Evolutionary conservation across 2,888 invertebrate genomes (phyloP), one percentile per base, ranked within the genome.

Genomic region (Drosophila setosimentum): DNA sequence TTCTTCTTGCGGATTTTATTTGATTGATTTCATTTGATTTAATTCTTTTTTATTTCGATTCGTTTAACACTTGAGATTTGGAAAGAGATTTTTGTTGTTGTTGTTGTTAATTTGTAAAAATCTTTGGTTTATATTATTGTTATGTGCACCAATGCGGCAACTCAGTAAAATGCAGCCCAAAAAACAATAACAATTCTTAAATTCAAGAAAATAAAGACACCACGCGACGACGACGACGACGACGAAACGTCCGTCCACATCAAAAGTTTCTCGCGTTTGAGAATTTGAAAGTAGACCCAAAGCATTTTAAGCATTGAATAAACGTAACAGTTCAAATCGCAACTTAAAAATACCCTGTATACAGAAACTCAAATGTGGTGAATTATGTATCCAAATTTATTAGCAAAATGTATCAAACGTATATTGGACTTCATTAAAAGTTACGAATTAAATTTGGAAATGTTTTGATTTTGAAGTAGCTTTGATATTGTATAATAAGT

Each of bases 251-350:
- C 78, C 78, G 80, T 68, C 68, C 80, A 68, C 80, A 66, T 60
- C 78, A 79, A 78, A 79, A 79, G 78, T 73, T 48, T 79, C 80
- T 79, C 79, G 80, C 78, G 78, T 58, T 79, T 78, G 80, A 68
- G 66, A 73, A 73, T 49, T 72, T 53, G 72, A 66, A 76, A 37
- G 50, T 68, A 57, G 63, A 66, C 51, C 24, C 57, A 68, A 57
- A 63, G 68, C 59, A 62, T 68, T 30, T 62, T 48, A 62, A 57
- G 35, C 59, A 76, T 27, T 16, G 29, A 48, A 62, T 33, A 35
- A n/a, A 2, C 4, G 16, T 10, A 21, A n/a, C 1, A 7, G 10
- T 4, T 10, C 1, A 0, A 32, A 6, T 16, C 11, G 3, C 10
- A 49, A 54, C 60, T 8, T 7, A 0, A 1, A 63, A 50, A 63